Conservation (phyloP, 2,888 invertebrate species). For the Oscheius sp. region DNA sequence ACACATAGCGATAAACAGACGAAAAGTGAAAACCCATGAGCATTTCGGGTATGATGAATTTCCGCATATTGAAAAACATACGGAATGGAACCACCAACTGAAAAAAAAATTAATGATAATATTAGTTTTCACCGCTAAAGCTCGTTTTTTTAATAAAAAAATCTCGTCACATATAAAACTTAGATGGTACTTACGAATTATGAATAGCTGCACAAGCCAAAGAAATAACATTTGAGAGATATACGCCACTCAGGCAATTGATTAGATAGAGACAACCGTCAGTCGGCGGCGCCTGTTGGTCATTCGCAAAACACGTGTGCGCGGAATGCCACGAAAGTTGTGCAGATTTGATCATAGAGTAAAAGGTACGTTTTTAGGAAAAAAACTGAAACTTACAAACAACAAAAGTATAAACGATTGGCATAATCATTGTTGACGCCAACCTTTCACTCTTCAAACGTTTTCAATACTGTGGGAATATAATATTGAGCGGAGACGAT, state of each 20-base stretch:
- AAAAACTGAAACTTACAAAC: constrained; percentile 22
- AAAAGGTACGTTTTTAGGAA: neutral
- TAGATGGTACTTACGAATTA: constrained; percentile 1
- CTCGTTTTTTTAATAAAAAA: no score
- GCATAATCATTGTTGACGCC: constrained; percentile 14
- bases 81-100: constrained; percentile 67
- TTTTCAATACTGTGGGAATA: neutral
- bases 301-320: constrained; percentile 15
- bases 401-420: constrained; percentile 19
- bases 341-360: neutral
- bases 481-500: constrained; percentile 15
- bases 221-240: constrained; percentile 11
- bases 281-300: constrained; percentile 17
- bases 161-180: no score
- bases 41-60: constrained; percentile 84
- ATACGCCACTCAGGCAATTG: neutral
- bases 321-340: neutral
- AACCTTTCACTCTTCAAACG: neutral
- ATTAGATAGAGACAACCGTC: constrained; percentile 13
- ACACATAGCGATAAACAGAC: constrained; percentile 93
- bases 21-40: constrained; percentile 94
- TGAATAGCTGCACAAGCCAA: neutral
- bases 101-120: constrained; percentile 25
- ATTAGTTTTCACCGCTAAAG: no score
- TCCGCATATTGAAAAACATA: constrained; percentile 80